Evolutionary conservation across 2,797 vertebrate genomes (phyloP), one percentile per base, ranked within the genome.

Genomic region (Lithobates pipiens): DNA sequence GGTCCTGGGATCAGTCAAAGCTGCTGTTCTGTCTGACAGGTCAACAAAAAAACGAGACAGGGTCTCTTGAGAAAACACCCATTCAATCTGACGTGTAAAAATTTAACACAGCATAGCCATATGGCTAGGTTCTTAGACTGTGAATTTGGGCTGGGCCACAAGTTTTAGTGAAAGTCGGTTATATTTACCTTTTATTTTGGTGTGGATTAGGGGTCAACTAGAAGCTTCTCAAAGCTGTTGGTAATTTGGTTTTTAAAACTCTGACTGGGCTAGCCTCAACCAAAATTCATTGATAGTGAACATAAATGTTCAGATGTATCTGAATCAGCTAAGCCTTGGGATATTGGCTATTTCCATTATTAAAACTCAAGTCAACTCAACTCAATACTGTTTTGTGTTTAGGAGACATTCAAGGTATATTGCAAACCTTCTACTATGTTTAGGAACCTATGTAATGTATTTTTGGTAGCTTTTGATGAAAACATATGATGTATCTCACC

Each of bases 11-110:
- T 87, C 86, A 87, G 86, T 87, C 86, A 87, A 77, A 87, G 81
- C 86, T 87, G 86, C 86, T 87, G 81, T 80, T 87, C 86, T 87
- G 86, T 87, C 86, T 87, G 86, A 87, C 86, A 87, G 86, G 86
- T 87, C 86, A 87, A 87, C 86, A 87, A 87, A 87, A 36, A 86
- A 87, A 87, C 61, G 81, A 87, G 86, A 87, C 81, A 81, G 70
- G 81, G 76, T 87, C 86, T 74, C 86, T 83, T 87, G 86, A 87
- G 86, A 87, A 84, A 83, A 82, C 34, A 39, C 85, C 85, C 86
- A 83, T 87, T 80, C 86, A 87, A 83, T 84, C 44, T 87, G 77
- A 87, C 76, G 81, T 87, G 86, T 87, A 87, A 87, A 87, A 87
- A 87, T 84, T 80, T 83, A 84, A 87, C 86, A 76, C 76, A 87